phyloP scores from a whole-genome alignment of 1,140 invertebrate genomes.

The Camponotus pennsylvanicus region DNA sequence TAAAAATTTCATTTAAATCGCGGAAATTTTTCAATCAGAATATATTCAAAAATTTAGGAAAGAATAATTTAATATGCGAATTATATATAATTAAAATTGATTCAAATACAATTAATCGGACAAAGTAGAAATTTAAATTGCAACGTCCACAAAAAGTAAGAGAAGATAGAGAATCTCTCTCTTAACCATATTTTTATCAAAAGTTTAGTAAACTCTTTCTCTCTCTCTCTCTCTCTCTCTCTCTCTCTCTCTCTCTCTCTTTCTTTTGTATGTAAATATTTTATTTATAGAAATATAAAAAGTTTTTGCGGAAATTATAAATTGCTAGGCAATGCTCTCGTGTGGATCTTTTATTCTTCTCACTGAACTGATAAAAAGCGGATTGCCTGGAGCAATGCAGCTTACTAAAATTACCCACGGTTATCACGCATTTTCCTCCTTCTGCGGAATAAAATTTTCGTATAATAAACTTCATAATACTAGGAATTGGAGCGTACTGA shows the following conservation, averaged over 20 bases:
- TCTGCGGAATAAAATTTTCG: slow-evolving; percentile 52
- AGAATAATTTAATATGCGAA: neutral
- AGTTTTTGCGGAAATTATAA: slow-evolving; percentile 51
- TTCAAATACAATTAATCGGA: neutral
- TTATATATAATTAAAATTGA: neutral
- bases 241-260: too few relatives aligned
- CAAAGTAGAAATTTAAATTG: neutral
- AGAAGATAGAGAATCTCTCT: neutral
- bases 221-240: too few relatives aligned
- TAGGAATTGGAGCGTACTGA: slow-evolving; percentile 51
- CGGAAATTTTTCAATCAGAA: neutral
- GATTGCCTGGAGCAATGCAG: slow-evolving; percentile 56
- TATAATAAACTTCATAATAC: slow-evolving; percentile 61
- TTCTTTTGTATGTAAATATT: neutral
- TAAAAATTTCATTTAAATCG: slow-evolving; percentile 40
- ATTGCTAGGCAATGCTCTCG: slow-evolving; percentile 42
- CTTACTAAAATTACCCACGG: slow-evolving; percentile 58
- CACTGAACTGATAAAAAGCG: slow-evolving; percentile 53
- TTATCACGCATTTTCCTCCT: slow-evolving; percentile 51
- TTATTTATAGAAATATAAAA: slow-evolving; percentile 18
- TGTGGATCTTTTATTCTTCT: slow-evolving; percentile 45
- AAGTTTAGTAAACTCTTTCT: neutral
- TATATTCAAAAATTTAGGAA: neutral
- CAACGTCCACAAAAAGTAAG: too few relatives aligned
- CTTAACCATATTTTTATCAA: neutral